phyloP scores from a whole-genome alignment of 2,888 invertebrate species.

The Meganola albula region DNA sequence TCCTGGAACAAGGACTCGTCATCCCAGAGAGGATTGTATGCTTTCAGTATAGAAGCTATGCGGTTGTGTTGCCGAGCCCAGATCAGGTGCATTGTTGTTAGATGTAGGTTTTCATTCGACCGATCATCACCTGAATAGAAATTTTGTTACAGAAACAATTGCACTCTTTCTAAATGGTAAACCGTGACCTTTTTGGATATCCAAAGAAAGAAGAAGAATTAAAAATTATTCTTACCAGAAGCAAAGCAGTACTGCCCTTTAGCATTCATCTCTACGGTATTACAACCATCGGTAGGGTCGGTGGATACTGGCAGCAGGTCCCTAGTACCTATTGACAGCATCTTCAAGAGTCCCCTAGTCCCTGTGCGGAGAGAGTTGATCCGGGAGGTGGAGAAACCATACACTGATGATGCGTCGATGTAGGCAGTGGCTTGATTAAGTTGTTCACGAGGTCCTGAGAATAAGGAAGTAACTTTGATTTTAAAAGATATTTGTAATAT shows the following conservation, averaged over 20 bases:
- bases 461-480: too few species aligned
- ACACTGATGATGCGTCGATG: constrained; percentile 90
- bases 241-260: constrained; percentile 88
- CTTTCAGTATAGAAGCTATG: constrained; percentile 79
- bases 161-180: too few species aligned
- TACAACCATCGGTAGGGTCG: constrained; percentile 87
- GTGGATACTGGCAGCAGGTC: constrained; percentile 83
- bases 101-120: constrained; percentile 90
- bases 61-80: constrained; percentile 93
- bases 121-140: constrained; percentile 86
- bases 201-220: too few species aligned
- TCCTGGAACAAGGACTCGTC: constrained; percentile 89
- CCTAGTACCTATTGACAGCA: constrained; percentile 81
- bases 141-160: too few species aligned
- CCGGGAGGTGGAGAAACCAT: constrained; percentile 80
- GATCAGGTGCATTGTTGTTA: constrained; percentile 90
- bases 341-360: constrained; percentile 79
- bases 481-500: too few species aligned
- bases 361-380: constrained; percentile 69
- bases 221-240: too few species aligned
- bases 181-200: too few species aligned
- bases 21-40: constrained; percentile 85
- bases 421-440: constrained; percentile 90
- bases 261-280: constrained; percentile 80
- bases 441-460: constrained; percentile 88